Evolutionary conservation across 2,888 invertebrate genomes (phyloP).

Genomic region (Noctua fimbriata): DNA sequence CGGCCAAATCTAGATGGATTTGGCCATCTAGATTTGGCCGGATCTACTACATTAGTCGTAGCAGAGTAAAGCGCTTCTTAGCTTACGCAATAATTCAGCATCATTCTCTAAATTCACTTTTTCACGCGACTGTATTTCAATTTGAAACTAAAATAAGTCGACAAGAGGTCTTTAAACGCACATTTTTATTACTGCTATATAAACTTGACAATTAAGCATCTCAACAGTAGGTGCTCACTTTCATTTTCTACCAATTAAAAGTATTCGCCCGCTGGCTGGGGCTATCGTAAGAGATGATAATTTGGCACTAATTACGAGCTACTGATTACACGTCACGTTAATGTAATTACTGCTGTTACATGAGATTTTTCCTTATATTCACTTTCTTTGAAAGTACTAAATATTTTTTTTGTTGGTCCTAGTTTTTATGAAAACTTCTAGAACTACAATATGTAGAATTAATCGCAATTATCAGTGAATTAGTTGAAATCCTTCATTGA

Average conservation of each 20-base stretch:
- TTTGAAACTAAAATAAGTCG: constrained; percentile 8
- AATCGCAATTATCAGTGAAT: background rate
- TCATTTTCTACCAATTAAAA: constrained; percentile 74
- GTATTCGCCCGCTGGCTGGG: constrained; percentile 51
- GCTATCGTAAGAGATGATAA: constrained; percentile 59
- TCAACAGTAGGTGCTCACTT: constrained; percentile 58
- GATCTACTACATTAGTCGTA: no score
- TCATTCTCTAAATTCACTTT: constrained; percentile 11
- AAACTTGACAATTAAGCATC: constrained; percentile 54
- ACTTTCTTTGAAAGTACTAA: constrained; percentile 48
- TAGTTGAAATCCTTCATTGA: no score
- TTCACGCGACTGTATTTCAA: constrained; percentile 17
- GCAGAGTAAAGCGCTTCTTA: background rate
- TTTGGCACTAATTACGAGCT: constrained; percentile 60
- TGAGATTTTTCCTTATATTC: constrained; percentile 51
- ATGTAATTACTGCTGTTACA: constrained; percentile 56
- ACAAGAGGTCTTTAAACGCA: constrained; percentile 12
- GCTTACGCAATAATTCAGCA: background rate
- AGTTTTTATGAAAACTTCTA: background rate
- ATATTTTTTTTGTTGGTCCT: background rate
- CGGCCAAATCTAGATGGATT: background rate
- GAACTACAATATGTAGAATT: background rate
- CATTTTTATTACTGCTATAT: constrained; percentile 43
- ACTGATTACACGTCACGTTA: constrained; percentile 53
- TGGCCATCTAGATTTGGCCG: no score